Base-by-base conservation (phyloP, 1,140 invertebrate genomes). In the Gonioctena quinquepunctata region DNA sequence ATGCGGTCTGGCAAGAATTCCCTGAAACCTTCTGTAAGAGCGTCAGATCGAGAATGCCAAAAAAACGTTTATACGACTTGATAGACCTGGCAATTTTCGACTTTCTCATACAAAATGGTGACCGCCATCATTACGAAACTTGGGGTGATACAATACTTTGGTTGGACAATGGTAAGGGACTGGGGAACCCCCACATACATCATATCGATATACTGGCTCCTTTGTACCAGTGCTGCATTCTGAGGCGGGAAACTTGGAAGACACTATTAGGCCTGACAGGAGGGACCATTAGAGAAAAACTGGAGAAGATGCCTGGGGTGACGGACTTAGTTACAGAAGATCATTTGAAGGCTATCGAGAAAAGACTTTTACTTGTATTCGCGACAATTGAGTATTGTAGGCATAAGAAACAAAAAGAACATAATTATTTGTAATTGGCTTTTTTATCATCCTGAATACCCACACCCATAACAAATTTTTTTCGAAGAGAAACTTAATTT, bases 101-200 rank as follows among this genome's bases (percentile, higher is more conserved):
- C 84, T 98, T 96, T 84, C 85, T 98, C 1, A 92, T 97, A 81
- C 94, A 95, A 81, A 98, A 98, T 86, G 96, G 95, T 1, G 96
- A 98, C 84, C 86, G 96, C 16, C 96, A 98, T 86, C 92, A 94
- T 81, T 97, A 95, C 80, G 95, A 98, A 84, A 88, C 91, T 2
- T 87, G 94, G 59, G 89, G 92, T 79, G 89, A 91, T 72, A 89
- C 88, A 67, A 86, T 97, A 56, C 78, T 97, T 18, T 84, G 96
- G 13, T 85, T 96, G n/a, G 96, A 98, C 79, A 98, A 97, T 89
- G 96, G 94, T 22, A 98, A 97, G 86, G 94, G 94, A 61, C 89
- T 96, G 79, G 94, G 94, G 8, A 95, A 96, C 86, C 94, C 94
- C 2, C 84, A 89, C 77, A 83, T 90, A 48, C 93, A 96, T 87